A percentile compares a stretch with the other conserved stretches of the same genome.
Evolutionary conservation across 2,113 vertebrate genomes (phyloP).

Genomic region (Thryonomys swinderianus): DNA sequence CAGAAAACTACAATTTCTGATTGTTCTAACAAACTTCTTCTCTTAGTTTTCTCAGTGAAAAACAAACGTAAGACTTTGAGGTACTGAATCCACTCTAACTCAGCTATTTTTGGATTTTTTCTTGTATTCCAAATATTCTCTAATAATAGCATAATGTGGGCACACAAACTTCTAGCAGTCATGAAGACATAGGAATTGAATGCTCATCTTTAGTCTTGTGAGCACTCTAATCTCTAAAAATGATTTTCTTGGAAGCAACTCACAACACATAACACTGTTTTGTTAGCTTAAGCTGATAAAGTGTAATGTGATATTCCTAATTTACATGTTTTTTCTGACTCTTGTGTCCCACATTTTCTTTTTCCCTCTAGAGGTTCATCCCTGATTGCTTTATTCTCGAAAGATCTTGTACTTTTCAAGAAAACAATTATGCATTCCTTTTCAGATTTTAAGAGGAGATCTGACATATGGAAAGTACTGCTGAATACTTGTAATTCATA

Average conservation of each 20-base stretch:
- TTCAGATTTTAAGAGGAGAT: not conserved
- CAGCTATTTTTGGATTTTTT: not conserved
- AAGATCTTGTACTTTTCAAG: not conserved
- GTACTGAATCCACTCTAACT: not conserved
- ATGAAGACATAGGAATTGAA: not conserved
- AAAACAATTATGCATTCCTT: not conserved
- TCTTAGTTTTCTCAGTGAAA: not conserved
- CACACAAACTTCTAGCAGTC: not conserved
- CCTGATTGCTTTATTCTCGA: not conserved
- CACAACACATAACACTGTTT: not conserved
- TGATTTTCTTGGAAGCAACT: not conserved
- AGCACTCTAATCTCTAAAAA: not conserved
- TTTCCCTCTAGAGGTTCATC: not conserved
- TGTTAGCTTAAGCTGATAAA: not conserved
- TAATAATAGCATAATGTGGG: not conserved
- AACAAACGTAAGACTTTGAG: not conserved
- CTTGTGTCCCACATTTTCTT: not conserved
- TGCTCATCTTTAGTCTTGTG: not conserved
- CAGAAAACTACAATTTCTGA: not conserved
- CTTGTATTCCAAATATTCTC: not conserved
- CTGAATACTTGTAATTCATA: not conserved
- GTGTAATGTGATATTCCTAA: not conserved
- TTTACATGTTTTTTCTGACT: not conserved
- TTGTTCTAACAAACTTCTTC: not conserved
- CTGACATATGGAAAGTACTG: not conserved